Conservation (phyloP, 2,113 vertebrate genomes). For the Oryzias javanicus region DNA sequence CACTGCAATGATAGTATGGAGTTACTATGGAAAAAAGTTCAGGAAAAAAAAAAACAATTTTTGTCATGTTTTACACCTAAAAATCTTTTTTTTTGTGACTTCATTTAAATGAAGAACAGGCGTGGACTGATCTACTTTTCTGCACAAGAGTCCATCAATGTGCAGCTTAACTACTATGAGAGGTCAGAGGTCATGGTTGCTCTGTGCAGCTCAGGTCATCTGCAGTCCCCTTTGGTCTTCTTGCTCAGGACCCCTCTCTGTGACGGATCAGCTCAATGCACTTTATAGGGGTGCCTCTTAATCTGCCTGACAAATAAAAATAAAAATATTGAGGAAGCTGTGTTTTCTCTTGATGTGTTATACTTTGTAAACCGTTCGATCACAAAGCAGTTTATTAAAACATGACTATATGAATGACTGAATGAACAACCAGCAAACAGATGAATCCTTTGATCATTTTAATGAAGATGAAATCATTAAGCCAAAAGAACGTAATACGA, state of each 20-base stretch:
- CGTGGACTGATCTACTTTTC: not conserved
- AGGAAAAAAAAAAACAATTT: too few species aligned
- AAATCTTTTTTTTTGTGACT: too few species aligned
- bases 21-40: too few species aligned
- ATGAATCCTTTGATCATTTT: too few species aligned
- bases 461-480: too few species aligned
- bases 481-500: too few species aligned
- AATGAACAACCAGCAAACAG: too few species aligned
- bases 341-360: too few species aligned
- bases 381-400: not conserved
- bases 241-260: constrained; percentile 47
- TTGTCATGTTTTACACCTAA: too few species aligned
- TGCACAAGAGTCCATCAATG: constrained; percentile 9
- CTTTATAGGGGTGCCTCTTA: constrained; percentile 18
- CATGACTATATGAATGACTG: not conserved
- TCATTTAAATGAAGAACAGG: too few species aligned
- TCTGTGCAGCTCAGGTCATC: constrained; percentile 25
- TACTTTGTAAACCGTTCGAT: not conserved
- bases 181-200: constrained; percentile 42
- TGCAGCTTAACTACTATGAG: constrained; percentile 17
- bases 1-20: too few species aligned
- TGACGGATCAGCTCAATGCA: constrained; percentile 35
- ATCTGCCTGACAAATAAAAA: constrained; percentile 49
- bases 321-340: not conserved
- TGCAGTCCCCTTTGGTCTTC: constrained; percentile 35